phyloP scores from a whole-genome alignment of 2,113 vertebrate genomes.

The Alces alces region DNA sequence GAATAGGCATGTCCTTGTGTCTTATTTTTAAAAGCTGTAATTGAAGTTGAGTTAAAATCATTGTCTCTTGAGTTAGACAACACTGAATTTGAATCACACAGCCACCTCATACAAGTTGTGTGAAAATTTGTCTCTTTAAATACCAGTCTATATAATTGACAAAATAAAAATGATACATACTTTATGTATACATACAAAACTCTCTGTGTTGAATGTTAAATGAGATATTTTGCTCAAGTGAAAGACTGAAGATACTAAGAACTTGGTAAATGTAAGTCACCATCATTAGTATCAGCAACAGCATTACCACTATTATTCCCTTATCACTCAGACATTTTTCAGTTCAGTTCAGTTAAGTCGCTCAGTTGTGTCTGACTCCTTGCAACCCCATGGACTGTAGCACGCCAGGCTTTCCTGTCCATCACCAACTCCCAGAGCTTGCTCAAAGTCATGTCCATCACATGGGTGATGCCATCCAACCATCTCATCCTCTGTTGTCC shows the following conservation, averaged over 20 bases:
- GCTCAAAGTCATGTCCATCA: neutral
- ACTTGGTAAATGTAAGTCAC: neutral
- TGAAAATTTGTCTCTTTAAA: neutral
- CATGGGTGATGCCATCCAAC: fast-evolving
- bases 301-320: neutral
- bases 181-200: neutral
- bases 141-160: neutral
- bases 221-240: neutral
- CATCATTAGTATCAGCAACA: no score
- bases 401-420: neutral
- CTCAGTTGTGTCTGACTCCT: neutral
- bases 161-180: neutral
- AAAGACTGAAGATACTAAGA: neutral
- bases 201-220: neutral
- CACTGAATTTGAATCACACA: neutral
- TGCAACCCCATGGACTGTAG: neutral
- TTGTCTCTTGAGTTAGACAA: neutral
- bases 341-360: neutral
- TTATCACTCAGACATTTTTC: neutral
- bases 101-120: neutral
- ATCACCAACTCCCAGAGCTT: neutral
- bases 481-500: neutral
- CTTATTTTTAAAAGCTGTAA: neutral
- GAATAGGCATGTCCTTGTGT: neutral
- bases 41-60: neutral